Percentiles rank a stretch among this genome's conserved stretches.
Conservation (phyloP, 2,797 vertebrate species). For the Phataginus tetradactyla region DNA sequence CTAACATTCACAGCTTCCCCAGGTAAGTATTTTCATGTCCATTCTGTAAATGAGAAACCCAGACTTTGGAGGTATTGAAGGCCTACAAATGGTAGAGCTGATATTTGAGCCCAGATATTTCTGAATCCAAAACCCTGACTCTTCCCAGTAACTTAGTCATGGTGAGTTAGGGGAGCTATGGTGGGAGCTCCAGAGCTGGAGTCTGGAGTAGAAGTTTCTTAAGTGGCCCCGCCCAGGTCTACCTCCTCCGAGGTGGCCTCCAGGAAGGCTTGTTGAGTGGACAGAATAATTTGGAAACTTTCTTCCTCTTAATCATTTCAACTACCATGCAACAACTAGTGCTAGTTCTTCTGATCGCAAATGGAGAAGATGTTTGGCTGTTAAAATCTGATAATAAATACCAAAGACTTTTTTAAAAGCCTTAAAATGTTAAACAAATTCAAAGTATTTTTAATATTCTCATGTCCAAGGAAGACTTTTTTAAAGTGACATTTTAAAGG, state of each 20-base stretch:
- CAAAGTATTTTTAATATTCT: background rate
- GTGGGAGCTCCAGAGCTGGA: background rate
- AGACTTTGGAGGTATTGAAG: background rate
- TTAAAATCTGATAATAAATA: background rate
- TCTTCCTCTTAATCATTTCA: background rate
- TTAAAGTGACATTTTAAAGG: conserved; percentile 24
- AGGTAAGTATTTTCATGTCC: background rate
- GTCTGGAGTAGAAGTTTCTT: background rate
- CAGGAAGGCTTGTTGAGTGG: background rate
- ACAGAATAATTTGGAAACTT: background rate
- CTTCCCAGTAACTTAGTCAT: background rate
- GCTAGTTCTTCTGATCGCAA: background rate
- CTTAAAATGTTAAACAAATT: conserved; percentile 39
- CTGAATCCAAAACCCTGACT: background rate
- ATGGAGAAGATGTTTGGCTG: background rate
- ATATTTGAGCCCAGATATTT: background rate
- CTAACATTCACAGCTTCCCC: background rate
- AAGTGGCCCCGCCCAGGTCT: background rate
- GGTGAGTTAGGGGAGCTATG: too few relatives aligned
- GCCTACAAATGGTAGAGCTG: background rate
- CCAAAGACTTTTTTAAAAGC: background rate
- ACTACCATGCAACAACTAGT: background rate
- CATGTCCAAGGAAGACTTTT: background rate
- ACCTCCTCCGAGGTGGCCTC: background rate
- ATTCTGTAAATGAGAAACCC: background rate